A percentile compares a stretch with the other conserved stretches of the same genome.
Conservation (phyloP, 2,888 invertebrate genomes). For the Dysmachus trigonus region DNA sequence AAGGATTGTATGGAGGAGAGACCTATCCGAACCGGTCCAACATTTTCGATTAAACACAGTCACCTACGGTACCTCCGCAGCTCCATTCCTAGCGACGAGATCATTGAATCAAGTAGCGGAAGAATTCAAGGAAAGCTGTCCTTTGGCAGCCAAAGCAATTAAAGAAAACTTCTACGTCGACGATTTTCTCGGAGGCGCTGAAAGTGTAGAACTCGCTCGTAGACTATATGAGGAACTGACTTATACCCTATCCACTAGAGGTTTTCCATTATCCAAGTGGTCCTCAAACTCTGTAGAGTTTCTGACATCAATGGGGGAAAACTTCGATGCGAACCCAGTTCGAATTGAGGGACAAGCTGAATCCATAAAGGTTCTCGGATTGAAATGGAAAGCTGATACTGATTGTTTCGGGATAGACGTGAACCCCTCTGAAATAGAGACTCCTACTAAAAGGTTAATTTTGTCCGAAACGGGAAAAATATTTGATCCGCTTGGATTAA, state of each 20-base stretch:
- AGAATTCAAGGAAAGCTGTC: neutral
- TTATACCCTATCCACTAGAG: neutral
- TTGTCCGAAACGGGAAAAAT: neutral
- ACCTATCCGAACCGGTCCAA: neutral
- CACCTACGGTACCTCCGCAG: conserved; percentile 6
- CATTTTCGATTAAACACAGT: neutral
- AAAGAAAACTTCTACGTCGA: neutral
- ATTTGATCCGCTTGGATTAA: neutral
- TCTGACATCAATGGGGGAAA: neutral
- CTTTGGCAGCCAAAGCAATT: neutral
- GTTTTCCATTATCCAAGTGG: neutral
- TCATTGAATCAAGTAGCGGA: no score
- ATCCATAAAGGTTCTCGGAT: neutral
- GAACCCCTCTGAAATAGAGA: no score
- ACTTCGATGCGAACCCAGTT: neutral
- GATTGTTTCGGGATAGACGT: neutral
- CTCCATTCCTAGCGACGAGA: neutral
- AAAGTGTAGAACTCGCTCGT: neutral
- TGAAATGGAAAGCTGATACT: neutral
- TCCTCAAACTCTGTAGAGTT: neutral
- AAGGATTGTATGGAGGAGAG: neutral
- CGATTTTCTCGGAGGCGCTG: neutral
- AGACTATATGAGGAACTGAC: neutral
- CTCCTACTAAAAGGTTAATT: neutral
- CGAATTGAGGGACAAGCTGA: neutral